Percentiles rank a stretch among this genome's conserved stretches.
phyloP scores from a whole-genome alignment of 2,888 invertebrate species.

The Macrophya alboannulata region DNA sequence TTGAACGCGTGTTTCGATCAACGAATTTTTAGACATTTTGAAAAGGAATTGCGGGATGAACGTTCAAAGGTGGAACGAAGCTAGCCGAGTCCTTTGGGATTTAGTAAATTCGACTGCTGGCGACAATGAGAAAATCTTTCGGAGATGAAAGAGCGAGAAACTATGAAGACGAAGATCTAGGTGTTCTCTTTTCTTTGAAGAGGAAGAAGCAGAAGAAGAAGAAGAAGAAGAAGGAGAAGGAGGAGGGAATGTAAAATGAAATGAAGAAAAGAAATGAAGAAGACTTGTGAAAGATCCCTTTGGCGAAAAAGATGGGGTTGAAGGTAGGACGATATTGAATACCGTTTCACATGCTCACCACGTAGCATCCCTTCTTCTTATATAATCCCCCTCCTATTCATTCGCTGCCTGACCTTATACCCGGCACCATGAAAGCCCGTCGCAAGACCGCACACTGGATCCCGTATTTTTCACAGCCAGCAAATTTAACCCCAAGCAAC shows the following conservation, averaged over 20 bases:
- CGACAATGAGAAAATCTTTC: neutral
- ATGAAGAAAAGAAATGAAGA: conserved; percentile 16
- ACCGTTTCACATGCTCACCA: conserved; percentile 77
- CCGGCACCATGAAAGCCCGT: conserved; percentile 32
- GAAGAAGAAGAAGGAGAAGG: neutral
- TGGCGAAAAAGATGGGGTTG: conserved; percentile 52
- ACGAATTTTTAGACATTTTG: neutral
- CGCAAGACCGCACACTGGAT: conserved; percentile 13
- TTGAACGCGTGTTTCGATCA: neutral
- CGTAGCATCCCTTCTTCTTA: conserved; percentile 67
- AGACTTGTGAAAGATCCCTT: conserved; percentile 45
- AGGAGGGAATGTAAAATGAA: neutral
- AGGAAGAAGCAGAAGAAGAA: neutral
- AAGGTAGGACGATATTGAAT: conserved; percentile 74
- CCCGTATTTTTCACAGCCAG: conserved; percentile 31
- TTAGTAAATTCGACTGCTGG: neutral
- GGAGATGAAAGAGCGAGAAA: neutral
- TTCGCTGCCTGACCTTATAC: conserved; percentile 52
- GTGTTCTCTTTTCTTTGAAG: neutral
- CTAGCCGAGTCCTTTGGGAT: neutral
- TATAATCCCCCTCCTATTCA: conserved; percentile 53
- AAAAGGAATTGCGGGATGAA: neutral
- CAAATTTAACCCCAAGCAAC: conserved; percentile 13
- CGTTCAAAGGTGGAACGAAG: neutral
- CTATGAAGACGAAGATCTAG: neutral